Base-by-base conservation (phyloP, 1,140 invertebrate genomes). In the Mycetomoellerius zeteki region DNA sequence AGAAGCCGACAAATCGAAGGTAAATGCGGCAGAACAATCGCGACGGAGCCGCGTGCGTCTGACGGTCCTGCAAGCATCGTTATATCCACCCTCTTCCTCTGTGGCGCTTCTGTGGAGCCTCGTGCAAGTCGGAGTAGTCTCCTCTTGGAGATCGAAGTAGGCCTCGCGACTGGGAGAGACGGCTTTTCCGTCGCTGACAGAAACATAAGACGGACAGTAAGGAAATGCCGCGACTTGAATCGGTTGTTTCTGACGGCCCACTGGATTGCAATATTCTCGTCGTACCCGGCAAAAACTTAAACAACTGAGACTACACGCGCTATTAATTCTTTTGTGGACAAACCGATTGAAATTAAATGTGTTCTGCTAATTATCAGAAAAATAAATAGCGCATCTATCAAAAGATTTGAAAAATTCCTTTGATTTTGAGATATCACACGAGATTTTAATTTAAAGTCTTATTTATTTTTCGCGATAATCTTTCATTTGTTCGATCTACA, bases 21-120 rank as follows among this genome's bases (percentile, higher is more conserved):
- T 78, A 85, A 90, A 89, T 69, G 85, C 86, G 77, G 75, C n/a
- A 27, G 88, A 87, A 78, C 67, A 58, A 87, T 82, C 84, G 27
- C 33, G 33, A 24, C 14, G 47, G 88, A 69, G 19, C 50, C 62
- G 86, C 50, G 52, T 95, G 94, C 86, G 82, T 91, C 89, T 94
- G 93, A 94, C 93, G 92, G 90, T 93, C 90, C 89, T 90, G 91
- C 86, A 88, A 88, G 87, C 89, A 85, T 72, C 86, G 85, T 85
- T 73, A 87, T 80, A 91, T 87, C 65, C 67, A 72, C 52, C 50
- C 43, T 65, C 72, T 75, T 47, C n/a, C 67, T 62, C 62, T 33
- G 82, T 47, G 27, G 21, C 67, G 64, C 30, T 72, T 87, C 73
- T 56, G 54, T 2, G 54, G 69, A 89, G 24, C 77, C 72, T 73